A percentile compares a stretch with the other conserved stretches of the same genome.
Conservation (phyloP, 2,797 vertebrate species). For the Valencia hispanica region DNA sequence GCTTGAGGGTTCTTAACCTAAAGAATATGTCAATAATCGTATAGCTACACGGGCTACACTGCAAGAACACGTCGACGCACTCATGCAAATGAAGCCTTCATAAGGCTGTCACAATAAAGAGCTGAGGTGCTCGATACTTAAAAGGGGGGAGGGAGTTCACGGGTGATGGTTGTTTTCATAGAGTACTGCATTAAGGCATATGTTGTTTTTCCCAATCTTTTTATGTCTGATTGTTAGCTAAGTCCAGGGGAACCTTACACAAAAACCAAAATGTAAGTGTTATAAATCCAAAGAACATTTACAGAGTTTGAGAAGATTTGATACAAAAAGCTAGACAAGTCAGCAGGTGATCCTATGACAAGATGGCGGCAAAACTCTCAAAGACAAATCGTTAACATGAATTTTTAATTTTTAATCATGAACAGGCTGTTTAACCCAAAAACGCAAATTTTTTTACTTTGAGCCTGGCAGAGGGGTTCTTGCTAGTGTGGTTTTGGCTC, state of each 20-base stretch:
- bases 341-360: background rate
- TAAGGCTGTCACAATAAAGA: background rate
- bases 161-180: background rate
- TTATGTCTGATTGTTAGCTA: background rate
- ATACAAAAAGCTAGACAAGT: background rate
- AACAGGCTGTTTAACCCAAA: too few relatives aligned
- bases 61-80: background rate
- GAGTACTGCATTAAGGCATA: background rate
- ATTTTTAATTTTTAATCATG: background rate
- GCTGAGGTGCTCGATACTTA: background rate
- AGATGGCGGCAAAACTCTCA: background rate
- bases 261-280: background rate
- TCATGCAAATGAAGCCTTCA: background rate
- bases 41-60: background rate
- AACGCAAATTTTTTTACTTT: background rate
- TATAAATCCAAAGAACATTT: too few relatives aligned
- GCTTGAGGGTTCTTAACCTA: background rate
- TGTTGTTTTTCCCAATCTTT: background rate
- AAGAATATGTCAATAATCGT: background rate
- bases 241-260: too few relatives aligned
- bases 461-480: background rate
- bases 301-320: too few relatives aligned
- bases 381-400: background rate
- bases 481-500: background rate
- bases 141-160: background rate